A percentile compares a stretch with the other conserved stretches of the same genome.
phyloP scores from a whole-genome alignment of 2,888 invertebrate species.

The Eupithecia abbreviata region DNA sequence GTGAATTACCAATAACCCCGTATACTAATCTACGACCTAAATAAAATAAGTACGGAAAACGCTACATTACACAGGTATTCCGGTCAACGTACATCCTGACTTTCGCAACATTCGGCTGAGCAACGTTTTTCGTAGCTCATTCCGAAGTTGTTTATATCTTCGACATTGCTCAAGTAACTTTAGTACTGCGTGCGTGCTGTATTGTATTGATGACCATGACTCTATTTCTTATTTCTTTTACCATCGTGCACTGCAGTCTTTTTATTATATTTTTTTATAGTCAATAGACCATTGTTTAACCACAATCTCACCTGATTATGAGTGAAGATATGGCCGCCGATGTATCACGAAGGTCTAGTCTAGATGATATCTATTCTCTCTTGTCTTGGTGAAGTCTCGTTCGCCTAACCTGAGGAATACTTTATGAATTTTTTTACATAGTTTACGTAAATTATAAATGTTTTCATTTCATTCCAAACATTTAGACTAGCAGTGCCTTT shows the following conservation, averaged over 20 bases:
- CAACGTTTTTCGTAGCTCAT: conserved; percentile 41
- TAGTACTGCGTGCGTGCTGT: neutral
- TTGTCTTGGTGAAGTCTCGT: too few relatives aligned
- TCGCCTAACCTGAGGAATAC: neutral
- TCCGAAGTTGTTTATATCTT: conserved; percentile 40
- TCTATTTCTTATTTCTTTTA: neutral
- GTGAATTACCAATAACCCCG: too few relatives aligned
- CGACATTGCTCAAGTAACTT: conserved; percentile 34
- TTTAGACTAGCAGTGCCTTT: neutral
- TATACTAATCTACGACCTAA: neutral
- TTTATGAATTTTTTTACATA: neutral
- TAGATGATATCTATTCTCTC: too few relatives aligned
- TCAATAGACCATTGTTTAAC: too few relatives aligned
- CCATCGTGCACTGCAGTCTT: neutral
- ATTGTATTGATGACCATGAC: neutral
- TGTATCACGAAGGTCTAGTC: too few relatives aligned
- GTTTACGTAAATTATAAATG: neutral
- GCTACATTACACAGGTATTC: conserved; percentile 22
- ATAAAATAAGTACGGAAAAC: neutral
- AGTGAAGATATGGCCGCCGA: too few relatives aligned
- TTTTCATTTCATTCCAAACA: neutral
- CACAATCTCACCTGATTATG: too few relatives aligned
- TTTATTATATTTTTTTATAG: too few relatives aligned
- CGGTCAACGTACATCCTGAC: conserved; percentile 29
- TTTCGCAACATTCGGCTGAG: conserved; percentile 41